Base-by-base conservation (phyloP, 2,888 invertebrate genomes). In the Hyles lineata region DNA sequence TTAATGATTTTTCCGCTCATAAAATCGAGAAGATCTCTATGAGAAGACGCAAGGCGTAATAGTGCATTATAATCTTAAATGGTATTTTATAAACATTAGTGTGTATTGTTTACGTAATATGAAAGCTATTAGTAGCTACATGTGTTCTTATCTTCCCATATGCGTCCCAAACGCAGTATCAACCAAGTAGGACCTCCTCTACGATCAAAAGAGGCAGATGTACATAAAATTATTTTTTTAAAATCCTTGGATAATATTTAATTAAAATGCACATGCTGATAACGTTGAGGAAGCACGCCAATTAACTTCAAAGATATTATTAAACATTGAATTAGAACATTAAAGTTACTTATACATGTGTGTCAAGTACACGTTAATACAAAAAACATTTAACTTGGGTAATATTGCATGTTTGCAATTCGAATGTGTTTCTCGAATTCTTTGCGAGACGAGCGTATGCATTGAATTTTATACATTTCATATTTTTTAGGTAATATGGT, bases 301-400 rank as follows among this genome's bases (percentile, higher is more conserved):
- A 43, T 43, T 67, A 21, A 17, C 43, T 67, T 67, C 1, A 11
- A 25, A 11, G 11, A 32, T 62, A 63, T 63, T 63, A 35, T 43
- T n/a, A 67, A 60, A 23, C 23, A 43, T 50, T 25, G 63, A 23
- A 21, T 19, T 43, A 50, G 21, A 67, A 67, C 67, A 67, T 50
- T 67, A 67, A n/a, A 67, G 2, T 67, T 67, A 25, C 50, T 17
- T 67, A 8, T 43, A 43, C 17, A 67, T 50, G 67, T 67, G 43
- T 67, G 67, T 67, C 67, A 67, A 67, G 67, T 67, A 43, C 67
- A 50, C 23, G 43, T 23, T 62, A 67, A 67, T 17, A 23, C 50
- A 67, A 63, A n/a, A 43, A 67, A 67, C 23, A 67, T 29, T 29
- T 29, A 29, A 29, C 4, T 29, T 67, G 67, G 67, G 67, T 67